These are phyloP conservation scores for Ranitomeya imitator DNA, from an alignment of 2,113 vertebrate genomes.

Conservation along the genomic window DNA sequence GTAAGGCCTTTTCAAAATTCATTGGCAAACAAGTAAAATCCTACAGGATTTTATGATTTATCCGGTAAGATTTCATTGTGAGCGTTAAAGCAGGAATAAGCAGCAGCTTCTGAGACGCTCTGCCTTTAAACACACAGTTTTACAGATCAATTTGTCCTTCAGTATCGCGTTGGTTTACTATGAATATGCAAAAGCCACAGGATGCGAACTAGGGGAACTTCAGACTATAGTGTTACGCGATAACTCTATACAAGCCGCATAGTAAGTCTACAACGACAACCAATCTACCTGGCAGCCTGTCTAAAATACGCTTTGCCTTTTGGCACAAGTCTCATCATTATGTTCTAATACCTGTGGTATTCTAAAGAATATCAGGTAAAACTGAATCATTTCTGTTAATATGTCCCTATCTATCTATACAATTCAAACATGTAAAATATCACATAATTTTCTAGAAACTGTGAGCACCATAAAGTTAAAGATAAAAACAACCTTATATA, in stretches of 20 bases:
- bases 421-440: background rate
- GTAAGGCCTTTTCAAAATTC: slow-evolving; percentile 69
- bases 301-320: background rate
- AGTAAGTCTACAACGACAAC: background rate
- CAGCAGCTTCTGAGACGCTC: slow-evolving; percentile 38
- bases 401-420: background rate
- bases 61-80: slow-evolving; percentile 62
- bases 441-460: no score
- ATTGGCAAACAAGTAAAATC: slow-evolving; percentile 67
- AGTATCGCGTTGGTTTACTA: slow-evolving; percentile 24
- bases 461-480: no score
- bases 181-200: slow-evolving; percentile 34
- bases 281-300: background rate
- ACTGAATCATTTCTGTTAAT: background rate
- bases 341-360: background rate
- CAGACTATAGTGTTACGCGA: background rate
- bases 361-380: background rate
- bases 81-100: slow-evolving; percentile 46
- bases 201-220: background rate
- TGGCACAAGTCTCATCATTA: background rate
- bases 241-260: background rate
- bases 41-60: slow-evolving; percentile 64
- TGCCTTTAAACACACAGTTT: slow-evolving; percentile 55
- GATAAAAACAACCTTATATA: no score
- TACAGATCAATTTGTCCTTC: slow-evolving; percentile 54